These are phyloP conservation scores for Halocaridina rubra DNA, from an alignment of 2,888 invertebrate species.

Conservation along the genomic window DNA sequence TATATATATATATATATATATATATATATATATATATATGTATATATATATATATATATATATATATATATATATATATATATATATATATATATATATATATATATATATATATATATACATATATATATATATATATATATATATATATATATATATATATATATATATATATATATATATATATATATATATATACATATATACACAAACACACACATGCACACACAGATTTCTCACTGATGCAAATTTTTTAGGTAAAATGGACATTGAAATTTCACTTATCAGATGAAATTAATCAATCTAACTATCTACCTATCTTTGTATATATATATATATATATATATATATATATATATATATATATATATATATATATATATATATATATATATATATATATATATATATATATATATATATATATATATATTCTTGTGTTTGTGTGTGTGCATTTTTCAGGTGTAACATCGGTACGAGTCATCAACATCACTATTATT, in stretches of 20 bases:
- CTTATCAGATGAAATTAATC: too few species aligned
- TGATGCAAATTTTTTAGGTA: too few species aligned
- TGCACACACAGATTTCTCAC: too few species aligned
- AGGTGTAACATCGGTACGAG: neutral
- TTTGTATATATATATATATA: neutral
- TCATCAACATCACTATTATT: neutral
- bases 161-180: neutral
- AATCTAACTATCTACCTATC: neutral
- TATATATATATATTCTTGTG: neutral
- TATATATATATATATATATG: neutral
- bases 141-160: neutral
- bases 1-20: neutral
- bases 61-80: neutral
- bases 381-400: neutral
- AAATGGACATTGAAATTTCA: too few species aligned
- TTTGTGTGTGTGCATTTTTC: neutral
- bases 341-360: neutral
- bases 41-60: neutral
- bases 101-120: neutral
- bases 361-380: neutral
- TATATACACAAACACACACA: too few species aligned
- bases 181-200: neutral
- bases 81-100: neutral
- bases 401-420: neutral
- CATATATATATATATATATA: neutral